Conservation (phyloP, 2,888 invertebrate species). For the Agelastica alni region DNA sequence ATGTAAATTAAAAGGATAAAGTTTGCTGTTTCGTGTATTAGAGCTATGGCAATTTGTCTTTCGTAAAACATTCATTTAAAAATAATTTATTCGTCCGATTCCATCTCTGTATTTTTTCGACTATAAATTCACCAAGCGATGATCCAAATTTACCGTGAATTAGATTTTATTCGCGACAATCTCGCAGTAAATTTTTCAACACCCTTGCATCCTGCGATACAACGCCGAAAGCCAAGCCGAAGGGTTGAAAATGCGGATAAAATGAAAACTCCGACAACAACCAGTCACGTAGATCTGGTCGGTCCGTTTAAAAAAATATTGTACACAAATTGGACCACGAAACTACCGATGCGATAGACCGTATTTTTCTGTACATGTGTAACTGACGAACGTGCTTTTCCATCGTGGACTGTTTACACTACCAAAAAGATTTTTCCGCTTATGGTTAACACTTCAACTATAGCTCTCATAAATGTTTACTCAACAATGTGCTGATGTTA, state of each 20-base stretch:
- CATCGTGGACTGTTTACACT: no score
- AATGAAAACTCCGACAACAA: constrained; percentile 12
- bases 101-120: not conserved
- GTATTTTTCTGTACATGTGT: no score
- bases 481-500: no score
- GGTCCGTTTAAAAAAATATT: constrained; percentile 7
- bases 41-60: no score
- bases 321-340: not conserved
- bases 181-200: constrained; percentile 18
- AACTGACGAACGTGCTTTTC: no score
- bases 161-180: constrained; percentile 22
- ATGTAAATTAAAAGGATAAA: no score
- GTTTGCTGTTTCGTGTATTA: no score
- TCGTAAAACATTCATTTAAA: no score
- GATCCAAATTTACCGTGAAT: constrained; percentile 20
- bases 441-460: no score
- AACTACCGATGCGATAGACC: not conserved
- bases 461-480: no score
- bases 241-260: constrained; percentile 4
- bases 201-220: not conserved
- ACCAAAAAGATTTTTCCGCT: no score
- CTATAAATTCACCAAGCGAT: constrained; percentile 4
- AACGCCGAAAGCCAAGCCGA: not conserved
- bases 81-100: not conserved
- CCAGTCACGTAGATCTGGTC: constrained; percentile 1